Evolutionary conservation across 2,113 vertebrate genomes (phyloP), one percentile per base, ranked within the genome.

Genomic region (Phalacrocorax brasilianus): DNA sequence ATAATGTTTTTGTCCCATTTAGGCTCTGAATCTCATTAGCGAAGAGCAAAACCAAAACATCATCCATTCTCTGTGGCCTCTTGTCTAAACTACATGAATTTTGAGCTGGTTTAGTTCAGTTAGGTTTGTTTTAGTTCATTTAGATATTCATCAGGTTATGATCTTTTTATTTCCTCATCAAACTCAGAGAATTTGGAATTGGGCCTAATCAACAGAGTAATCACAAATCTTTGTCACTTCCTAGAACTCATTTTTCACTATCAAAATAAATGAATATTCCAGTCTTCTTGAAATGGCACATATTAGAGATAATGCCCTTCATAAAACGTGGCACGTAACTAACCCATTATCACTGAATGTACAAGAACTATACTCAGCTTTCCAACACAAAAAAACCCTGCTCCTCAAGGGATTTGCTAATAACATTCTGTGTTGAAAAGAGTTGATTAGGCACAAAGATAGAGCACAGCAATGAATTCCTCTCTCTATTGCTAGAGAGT

Each of bases 221-320:
- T 63, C 63, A 38, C 44, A 50, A 52, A 89, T 67, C 70, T 74
- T n/a, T 73, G 11, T 79, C 90, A 72, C 56, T 44, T 91, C 38
- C 62, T 80, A 44, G 21, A 93, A 90, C 91, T 94, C 72, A 84
- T 92, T 97, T 94, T 91, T 96, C 88, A 85, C 61, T 53, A 70
- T 85, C 86, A 92, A 95, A 97, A 96, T 63, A 74, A 97, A 92
- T 77, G 62, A 95, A 93, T 77, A 90, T 77, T 93, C 68, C 71
- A 44, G 72, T 62, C 75, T 73, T 63, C 81, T 70, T 42, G 73
- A 89, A 96, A 91, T 76, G 58, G 53, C 62, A 77, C 8, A 11
- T 59, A 88, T 91, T 91, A 78, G 17, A 96, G 62, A 92, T 88
- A 92, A 95, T 77, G 14, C 9, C 42, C 49, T 89, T 74, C 76